Evolutionary conservation across 2,113 vertebrate genomes (phyloP), one percentile per base, ranked within the genome.

Genomic region (Eptesicus fuscus): DNA sequence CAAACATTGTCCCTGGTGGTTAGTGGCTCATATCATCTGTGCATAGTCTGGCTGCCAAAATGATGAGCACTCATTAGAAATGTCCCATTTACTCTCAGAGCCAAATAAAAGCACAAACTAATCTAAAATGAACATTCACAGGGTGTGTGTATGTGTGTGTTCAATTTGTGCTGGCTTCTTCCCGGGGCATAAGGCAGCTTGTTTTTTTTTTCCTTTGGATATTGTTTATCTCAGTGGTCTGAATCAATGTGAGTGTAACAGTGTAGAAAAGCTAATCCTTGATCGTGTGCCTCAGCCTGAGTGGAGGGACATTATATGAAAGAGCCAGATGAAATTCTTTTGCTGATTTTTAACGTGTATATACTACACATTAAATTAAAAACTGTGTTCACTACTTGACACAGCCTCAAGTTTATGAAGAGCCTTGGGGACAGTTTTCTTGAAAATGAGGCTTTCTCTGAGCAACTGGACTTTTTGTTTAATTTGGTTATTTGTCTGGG

Each of bases 61-160:
- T 28, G 70, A 94, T 92, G 82, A 88, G 30, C 89, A 47, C 67
- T 96, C 42, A 69, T 96, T 96, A 88, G 73, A 97, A 98, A 87
- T 82, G 53, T 93, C 32, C 77, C 59, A 69, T 93, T 98, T 37
- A 7, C 37, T 96, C 30, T 22, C 53, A 42, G n/a, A 97, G 87
- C 47, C 32, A 98, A 97, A 95, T 86, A 97, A 96, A 94, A 97
- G 32, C 4, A 22, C 92, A 96, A 96, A 89, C 77, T 96, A 95
- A 96, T 22, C 12, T 88, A 83, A 94, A 97, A 95, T 61, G 95
- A 96, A 92, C 90, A 97, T 79, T 96, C 65, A 5, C 73, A 40
- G 90, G 35, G 67, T 83, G 59, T 82, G 73, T 82, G 87, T 85
- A 37, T 70, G 49, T 74, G 84, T 89, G 83, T 59, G 90, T 90